Conservation (phyloP, 2,797 vertebrate genomes). For the Okamejei kenojei region DNA sequence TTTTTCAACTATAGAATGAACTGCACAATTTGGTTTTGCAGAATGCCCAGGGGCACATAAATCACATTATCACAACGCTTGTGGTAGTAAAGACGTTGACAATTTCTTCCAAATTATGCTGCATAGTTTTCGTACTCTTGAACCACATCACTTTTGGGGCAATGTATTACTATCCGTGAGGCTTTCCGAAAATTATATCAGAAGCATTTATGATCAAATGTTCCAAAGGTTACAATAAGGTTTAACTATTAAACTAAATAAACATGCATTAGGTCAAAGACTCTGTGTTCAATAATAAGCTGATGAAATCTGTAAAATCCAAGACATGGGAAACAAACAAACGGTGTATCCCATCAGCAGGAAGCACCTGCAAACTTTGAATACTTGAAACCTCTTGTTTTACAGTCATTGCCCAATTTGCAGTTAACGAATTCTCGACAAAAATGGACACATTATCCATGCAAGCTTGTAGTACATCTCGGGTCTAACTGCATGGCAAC, state of each 20-base stretch:
- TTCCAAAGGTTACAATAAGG: conserved; percentile 29
- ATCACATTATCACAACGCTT: not conserved
- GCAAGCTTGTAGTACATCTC: not conserved
- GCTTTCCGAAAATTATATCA: not conserved
- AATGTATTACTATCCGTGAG: not conserved
- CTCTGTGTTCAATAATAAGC: not conserved
- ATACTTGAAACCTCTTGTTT: not conserved
- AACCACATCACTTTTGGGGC: not conserved
- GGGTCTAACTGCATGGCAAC: too few relatives aligned
- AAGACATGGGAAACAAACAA: not conserved
- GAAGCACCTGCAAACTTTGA: not conserved
- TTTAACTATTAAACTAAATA: conserved; percentile 27
- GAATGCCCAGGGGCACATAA: not conserved
- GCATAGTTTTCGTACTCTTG: not conserved
- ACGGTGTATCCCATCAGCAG: not conserved
- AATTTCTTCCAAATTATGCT: not conserved
- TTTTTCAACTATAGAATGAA: not conserved
- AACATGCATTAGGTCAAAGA: conserved; percentile 10
- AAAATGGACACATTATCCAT: not conserved
- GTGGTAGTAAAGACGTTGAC: not conserved
- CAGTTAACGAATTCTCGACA: not conserved
- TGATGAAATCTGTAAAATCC: not conserved
- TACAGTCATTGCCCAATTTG: not conserved
- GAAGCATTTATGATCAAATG: not conserved
- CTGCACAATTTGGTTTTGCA: not conserved